Conservation (phyloP, 2,113 vertebrate genomes). For the Porphyrio hochstetteri region DNA sequence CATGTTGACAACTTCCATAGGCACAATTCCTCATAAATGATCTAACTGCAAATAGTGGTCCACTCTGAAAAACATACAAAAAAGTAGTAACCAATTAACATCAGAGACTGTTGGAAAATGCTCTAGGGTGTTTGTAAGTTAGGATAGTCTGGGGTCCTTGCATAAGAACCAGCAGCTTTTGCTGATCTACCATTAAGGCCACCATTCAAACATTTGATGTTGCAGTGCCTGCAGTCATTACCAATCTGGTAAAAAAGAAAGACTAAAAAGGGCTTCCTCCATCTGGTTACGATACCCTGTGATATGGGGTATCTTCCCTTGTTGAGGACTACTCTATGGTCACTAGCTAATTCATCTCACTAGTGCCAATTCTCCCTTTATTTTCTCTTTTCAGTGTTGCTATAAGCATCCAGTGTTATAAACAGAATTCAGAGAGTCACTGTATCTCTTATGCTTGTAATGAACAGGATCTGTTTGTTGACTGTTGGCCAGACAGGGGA, state of each 20-base stretch:
- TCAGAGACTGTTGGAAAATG: not conserved
- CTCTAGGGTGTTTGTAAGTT: not conserved
- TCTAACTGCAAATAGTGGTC: not conserved
- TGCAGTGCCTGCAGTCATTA: not conserved
- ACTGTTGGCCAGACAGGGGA: not conserved
- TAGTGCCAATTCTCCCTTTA: not conserved
- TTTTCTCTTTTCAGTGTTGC: not conserved
- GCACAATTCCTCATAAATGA: not conserved
- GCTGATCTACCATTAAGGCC: not conserved
- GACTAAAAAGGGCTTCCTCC: not conserved
- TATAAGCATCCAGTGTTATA: not conserved
- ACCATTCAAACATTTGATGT: not conserved
- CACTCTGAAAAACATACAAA: not conserved
- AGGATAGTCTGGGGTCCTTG: not conserved
- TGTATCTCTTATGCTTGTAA: not conserved
- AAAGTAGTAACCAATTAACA: not conserved
- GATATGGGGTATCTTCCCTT: not conserved
- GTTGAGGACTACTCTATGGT: not conserved
- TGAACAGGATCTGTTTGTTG: not conserved
- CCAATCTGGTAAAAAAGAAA: not conserved
- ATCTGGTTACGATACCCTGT: not conserved
- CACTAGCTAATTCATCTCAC: not conserved
- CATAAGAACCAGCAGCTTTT: not conserved
- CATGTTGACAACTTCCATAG: not conserved
- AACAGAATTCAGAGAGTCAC: not conserved